Base-by-base conservation (phyloP, 2,797 vertebrate genomes). In the Chiroxiphia lanceolata region DNA sequence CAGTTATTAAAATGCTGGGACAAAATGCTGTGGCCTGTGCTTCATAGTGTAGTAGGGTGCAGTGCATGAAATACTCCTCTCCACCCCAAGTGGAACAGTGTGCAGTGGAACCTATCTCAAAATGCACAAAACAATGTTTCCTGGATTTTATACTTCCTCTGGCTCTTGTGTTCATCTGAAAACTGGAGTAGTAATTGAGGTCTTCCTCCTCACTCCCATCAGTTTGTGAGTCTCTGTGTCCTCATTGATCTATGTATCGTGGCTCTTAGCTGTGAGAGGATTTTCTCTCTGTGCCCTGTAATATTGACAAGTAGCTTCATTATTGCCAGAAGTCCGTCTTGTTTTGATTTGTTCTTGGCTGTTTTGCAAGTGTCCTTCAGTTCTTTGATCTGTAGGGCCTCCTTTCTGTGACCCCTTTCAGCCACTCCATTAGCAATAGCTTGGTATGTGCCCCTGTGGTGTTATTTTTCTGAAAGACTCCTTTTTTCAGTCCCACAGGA, bases 71-170 rank as follows among this genome's bases (percentile, higher is more conserved):
- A 48, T 47, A 12, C 5, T 56, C 5, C 8, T 7, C 1, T 13
- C 4, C 2, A 3, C 2, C 21, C 9, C 33, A n/a, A n/a, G n/a
- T n/a, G n/a, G n/a, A n/a, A n/a, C 29, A 13, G 0, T 12, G 9
- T 60, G 36, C 15, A 45, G 40, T 33, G 26, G 16, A 86, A 67
- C 20, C 12, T 23, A 21, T 53, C 29, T 42, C 36, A 33, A 29
- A 51, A 67, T 40, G 47, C 23, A 29, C 34, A 61, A 12, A n/a
- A 3, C 6, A 40, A 4, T 9, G 11, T 59, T 72, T 85, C 42
- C 36, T 45, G 3, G 38, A 18, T 33, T 74, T 87, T 25, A 87
- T 57, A 5, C 23, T 83, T 83, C 13, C 12, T 83, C 22, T 82
- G n/a, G 10, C 20, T 67, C 22, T 51, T 38, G 23, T 26, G 19